These are phyloP conservation scores for Lutraria lutraria DNA, from an alignment of 2,888 invertebrate genomes.

Conservation along the genomic window DNA sequence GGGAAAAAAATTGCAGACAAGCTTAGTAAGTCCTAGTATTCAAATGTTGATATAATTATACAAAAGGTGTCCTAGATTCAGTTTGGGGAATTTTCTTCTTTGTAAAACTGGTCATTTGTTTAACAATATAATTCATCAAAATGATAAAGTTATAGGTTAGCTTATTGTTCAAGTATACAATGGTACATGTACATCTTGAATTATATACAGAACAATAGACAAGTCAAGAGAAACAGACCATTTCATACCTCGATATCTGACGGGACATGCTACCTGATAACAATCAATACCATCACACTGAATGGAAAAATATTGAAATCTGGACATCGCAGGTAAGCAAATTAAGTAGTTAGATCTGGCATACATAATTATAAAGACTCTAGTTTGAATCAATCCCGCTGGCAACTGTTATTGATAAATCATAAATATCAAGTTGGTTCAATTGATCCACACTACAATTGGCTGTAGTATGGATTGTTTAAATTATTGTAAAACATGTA, in stretches of 20 bases:
- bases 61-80: background rate
- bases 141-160: background rate
- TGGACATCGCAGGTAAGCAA: background rate
- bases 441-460: too few relatives aligned
- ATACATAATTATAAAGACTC: too few relatives aligned
- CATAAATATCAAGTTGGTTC: too few relatives aligned
- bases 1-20: too few relatives aligned
- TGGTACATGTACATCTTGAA: background rate
- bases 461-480: background rate
- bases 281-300: background rate
- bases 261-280: conserved; percentile 8
- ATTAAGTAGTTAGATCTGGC: background rate
- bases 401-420: too few relatives aligned
- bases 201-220: background rate
- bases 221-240: background rate
- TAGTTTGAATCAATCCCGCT: too few relatives aligned
- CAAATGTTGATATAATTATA: background rate
- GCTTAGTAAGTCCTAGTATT: too few relatives aligned
- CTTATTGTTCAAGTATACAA: background rate
- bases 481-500: background rate
- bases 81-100: background rate
- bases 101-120: background rate
- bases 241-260: background rate
- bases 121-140: background rate
- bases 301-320: background rate